phyloP scores from a whole-genome alignment of 2,888 invertebrate genomes.

The Sesamia inferens region DNA sequence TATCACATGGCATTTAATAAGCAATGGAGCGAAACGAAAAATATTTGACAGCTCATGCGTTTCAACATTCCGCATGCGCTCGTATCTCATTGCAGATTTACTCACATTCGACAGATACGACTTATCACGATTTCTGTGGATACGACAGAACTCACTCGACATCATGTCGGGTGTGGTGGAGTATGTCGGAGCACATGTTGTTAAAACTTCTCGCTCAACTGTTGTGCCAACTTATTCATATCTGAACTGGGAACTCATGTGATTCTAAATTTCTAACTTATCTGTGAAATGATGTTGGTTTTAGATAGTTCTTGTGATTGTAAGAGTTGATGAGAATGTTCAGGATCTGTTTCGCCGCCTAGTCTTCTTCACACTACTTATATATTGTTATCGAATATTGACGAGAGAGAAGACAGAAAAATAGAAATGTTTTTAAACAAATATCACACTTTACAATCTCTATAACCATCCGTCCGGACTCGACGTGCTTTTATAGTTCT shows the following conservation, averaged over 20 bases:
- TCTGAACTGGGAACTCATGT: constrained; percentile 22
- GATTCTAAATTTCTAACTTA: constrained; percentile 34
- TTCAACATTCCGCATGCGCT: not conserved
- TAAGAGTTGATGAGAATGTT: not conserved
- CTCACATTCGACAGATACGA: constrained; percentile 4
- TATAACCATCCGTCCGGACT: too few species aligned
- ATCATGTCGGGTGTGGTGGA: not conserved
- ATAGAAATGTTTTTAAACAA: not conserved
- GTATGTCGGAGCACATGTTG: not conserved
- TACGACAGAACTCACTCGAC: constrained; percentile 12
- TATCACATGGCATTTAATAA: not conserved
- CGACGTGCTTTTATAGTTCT: not conserved
- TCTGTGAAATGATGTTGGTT: not conserved
- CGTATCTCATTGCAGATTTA: not conserved
- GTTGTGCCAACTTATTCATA: constrained; percentile 50
- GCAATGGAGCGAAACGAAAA: not conserved
- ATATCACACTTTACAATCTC: not conserved
- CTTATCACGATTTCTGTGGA: not conserved
- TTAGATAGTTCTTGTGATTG: constrained; percentile 7
- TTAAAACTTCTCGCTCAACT: constrained; percentile 20
- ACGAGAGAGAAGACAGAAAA: not conserved
- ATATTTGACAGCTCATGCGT: not conserved
- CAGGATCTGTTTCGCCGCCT: not conserved
- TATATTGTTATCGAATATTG: not conserved
- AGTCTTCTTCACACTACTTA: not conserved